Percentiles rank a stretch among this genome's conserved stretches.
phyloP scores from a whole-genome alignment of 2,113 vertebrate species.

The Merops nubicus region DNA sequence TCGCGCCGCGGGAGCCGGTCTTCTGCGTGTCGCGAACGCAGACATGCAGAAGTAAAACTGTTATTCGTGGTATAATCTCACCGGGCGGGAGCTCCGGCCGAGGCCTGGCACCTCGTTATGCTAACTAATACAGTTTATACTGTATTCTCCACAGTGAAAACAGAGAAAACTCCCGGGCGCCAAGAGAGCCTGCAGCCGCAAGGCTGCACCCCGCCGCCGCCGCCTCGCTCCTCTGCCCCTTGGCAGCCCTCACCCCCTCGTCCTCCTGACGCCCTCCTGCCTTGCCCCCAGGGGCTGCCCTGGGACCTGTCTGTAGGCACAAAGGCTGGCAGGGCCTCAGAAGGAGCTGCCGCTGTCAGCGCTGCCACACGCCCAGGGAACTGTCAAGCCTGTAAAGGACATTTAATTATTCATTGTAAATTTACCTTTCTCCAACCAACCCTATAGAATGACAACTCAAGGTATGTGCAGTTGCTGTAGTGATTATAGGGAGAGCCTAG shows the following conservation, averaged over 20 bases:
- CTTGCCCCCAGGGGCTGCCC: not conserved
- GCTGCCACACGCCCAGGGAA: fast-evolving
- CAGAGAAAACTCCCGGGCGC: not conserved
- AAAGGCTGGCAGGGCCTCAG: not conserved
- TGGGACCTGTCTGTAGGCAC: fast-evolving
- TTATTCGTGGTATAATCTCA: fast-evolving
- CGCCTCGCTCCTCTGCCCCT: not conserved
- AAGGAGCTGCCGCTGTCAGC: not conserved
- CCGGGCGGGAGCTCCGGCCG: not conserved
- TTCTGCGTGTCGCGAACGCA: fast-evolving
- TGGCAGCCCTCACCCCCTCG: not conserved
- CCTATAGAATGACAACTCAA: not conserved
- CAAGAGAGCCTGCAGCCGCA: not conserved
- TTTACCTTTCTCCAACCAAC: not conserved
- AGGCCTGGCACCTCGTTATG: not conserved
- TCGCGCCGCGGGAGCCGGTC: not conserved
- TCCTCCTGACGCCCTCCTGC: not conserved
- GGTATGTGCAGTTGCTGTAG: not conserved
- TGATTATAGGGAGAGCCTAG: not conserved
- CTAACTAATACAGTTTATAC: too few species aligned
- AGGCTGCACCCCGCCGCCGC: not conserved
- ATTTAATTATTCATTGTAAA: not conserved
- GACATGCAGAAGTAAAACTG: not conserved
- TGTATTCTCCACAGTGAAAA: not conserved
- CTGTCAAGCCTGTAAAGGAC: not conserved